Conservation (phyloP, 2,797 vertebrate species). For the Arvicola amphibius region DNA sequence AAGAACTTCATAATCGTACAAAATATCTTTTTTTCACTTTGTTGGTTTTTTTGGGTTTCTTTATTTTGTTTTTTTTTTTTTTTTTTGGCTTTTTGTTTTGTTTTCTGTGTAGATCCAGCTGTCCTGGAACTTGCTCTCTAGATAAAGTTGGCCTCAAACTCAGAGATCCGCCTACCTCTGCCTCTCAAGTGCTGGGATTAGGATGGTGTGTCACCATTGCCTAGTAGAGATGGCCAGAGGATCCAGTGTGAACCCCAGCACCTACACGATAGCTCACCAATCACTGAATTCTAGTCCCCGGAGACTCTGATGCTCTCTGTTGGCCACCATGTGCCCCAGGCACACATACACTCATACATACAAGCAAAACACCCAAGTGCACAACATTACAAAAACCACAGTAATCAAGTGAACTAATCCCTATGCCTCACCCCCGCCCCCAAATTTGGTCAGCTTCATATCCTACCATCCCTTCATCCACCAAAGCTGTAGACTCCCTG, state of each 20-base stretch:
- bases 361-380: neutral
- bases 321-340: neutral
- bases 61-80: neutral
- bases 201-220: neutral
- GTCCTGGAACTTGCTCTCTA: neutral
- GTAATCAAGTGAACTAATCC: neutral
- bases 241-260: neutral
- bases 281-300: neutral
- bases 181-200: neutral
- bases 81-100: neutral
- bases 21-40: neutral
- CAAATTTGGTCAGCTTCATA: neutral
- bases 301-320: neutral
- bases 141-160: neutral
- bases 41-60: no score
- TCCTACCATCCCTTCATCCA: neutral
- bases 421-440: neutral
- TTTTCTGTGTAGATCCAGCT: neutral
- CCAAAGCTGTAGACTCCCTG: neutral
- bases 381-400: neutral
- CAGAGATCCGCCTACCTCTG: neutral
- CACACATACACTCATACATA: neutral
- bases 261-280: neutral
- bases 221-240: neutral
- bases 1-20: neutral